Conservation (phyloP, 2,888 invertebrate genomes). For the Pseudococcus longispinus region DNA sequence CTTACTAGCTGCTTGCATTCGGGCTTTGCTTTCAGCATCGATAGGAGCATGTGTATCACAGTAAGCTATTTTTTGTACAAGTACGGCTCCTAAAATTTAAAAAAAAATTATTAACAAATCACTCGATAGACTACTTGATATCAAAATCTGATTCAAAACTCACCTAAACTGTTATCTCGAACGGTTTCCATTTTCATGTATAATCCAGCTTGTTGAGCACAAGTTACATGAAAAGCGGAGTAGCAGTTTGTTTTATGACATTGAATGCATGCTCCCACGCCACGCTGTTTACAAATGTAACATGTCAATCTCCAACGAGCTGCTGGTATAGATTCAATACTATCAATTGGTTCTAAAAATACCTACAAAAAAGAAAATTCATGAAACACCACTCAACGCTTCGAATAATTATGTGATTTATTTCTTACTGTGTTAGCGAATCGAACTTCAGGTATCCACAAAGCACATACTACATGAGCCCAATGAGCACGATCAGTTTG, state of each 20-base stretch:
- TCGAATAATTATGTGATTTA: neutral
- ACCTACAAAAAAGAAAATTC: conserved; percentile 61
- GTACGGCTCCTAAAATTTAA: conserved; percentile 69
- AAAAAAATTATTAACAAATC: neutral
- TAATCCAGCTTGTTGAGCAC: conserved; percentile 93
- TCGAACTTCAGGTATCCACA: conserved; percentile 98
- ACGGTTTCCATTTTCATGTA: conserved; percentile 98
- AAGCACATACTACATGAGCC: conserved; percentile 98
- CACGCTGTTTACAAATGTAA: conserved; percentile 92
- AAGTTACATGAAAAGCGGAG: conserved; percentile 98
- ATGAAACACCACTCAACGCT: neutral
- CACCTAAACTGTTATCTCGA: conserved; percentile 63
- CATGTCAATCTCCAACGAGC: conserved; percentile 97
- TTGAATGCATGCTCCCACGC: conserved; percentile 96
- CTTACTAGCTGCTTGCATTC: conserved; percentile 61
- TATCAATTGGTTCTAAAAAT: conserved; percentile 97
- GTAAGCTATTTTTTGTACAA: conserved; percentile 93
- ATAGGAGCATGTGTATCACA: conserved; percentile 93
- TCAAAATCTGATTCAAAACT: conserved; percentile 47
- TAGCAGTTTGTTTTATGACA: conserved; percentile 97
- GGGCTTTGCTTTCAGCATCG: conserved; percentile 65
- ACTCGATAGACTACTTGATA: neutral
- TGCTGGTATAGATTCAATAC: conserved; percentile 92
- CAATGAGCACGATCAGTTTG: conserved; percentile 94
- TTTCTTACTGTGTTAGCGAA: conserved; percentile 90